phyloP scores from a whole-genome alignment of 1,140 invertebrate species.

The Temnothorax longispinosus region DNA sequence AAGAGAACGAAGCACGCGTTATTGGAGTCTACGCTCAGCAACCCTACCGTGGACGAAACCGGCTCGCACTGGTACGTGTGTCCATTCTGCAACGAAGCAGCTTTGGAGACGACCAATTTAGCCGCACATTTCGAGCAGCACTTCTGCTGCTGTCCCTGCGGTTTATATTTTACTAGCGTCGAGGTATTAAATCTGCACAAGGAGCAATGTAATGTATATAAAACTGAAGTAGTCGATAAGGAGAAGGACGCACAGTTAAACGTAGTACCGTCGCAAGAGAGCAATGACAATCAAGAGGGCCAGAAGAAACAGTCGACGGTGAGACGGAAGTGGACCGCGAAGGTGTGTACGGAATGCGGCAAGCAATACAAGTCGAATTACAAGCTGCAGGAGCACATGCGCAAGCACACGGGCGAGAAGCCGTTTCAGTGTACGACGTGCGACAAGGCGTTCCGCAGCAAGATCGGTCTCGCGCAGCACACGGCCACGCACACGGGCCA shows the following conservation, averaged over 20 bases:
- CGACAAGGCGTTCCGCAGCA: conserved; percentile 90
- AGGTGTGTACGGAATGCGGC: conserved; percentile 87
- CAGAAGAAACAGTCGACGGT: conserved; percentile 75
- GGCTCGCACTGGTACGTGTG: conserved; percentile 84
- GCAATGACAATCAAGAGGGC: conserved; percentile 61
- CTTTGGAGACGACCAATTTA: conserved; percentile 83
- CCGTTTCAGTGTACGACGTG: conserved; percentile 92
- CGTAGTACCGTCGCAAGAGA: conserved; percentile 43
- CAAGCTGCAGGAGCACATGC: conserved; percentile 91
- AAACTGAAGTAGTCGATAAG: conserved; percentile 60
- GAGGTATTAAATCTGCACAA: conserved; percentile 84
- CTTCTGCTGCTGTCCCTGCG: conserved; percentile 85
- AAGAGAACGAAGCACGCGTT: conserved; percentile 79
- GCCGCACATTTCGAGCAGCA: conserved; percentile 86
- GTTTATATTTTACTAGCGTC: conserved; percentile 83
- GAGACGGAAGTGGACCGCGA: conserved; percentile 84
- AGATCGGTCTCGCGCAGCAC: conserved; percentile 90
- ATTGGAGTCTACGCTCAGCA: conserved; percentile 78
- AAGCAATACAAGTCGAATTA: conserved; percentile 88
- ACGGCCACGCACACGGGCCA: conserved; percentile 89
- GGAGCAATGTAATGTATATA: conserved; percentile 79
- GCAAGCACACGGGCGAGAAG: conserved; percentile 94
- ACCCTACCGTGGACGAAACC: conserved; percentile 82
- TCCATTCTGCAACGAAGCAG: conserved; percentile 86
- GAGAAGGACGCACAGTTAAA: conserved; percentile 62